Base-by-base conservation (phyloP, 2,888 invertebrate genomes). In the Hipparchia sbordonii region DNA sequence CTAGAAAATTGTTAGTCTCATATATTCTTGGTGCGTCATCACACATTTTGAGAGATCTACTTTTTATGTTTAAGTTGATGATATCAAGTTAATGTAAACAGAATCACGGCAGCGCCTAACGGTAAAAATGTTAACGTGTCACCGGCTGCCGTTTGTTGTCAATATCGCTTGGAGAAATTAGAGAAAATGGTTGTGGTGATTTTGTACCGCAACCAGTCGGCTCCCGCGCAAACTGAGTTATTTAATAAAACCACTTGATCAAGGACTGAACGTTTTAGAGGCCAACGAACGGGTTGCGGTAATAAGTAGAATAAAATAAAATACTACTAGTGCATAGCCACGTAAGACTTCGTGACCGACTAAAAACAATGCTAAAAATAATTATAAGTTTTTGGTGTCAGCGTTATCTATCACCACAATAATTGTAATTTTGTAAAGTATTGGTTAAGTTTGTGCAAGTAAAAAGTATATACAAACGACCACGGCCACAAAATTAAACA, bases 121-220 rank as follows among this genome's bases (percentile, higher is more conserved):
- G 63, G 72, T 67, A n/a, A 13, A 67, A 52, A 70, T 61, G 52
- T 52, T 57, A 74, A 70, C 68, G 48, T 72, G 57, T 72, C 70
- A 69, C 66, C 61, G 67, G 59, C 72, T 67, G 59, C 48, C 23
- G 66, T 69, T 68, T 70, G 59, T 60, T 71, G 61, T 73, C 66
- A 59, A 67, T 51, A 60, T 76, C 33, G 66, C 63, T 61, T 54
- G 56, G 74, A 71, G 69, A 73, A 76, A 76, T 74, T 73, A 72
- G 67, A 74, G 71, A 74, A 73, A 77, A 72, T 75, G 66, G 69
- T 70, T 77, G 74, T 67, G 77, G 76, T 73, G 60, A 67, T 72
- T 66, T 73, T 71, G 73, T 72, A 74, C 74, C 76, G 74, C 77
- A 74, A 76, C 57, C 60, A 70, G 60, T 23, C 45, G 13, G 52